Evolutionary conservation across 2,113 vertebrate species (phyloP).

Genomic region (Merops nubicus): DNA sequence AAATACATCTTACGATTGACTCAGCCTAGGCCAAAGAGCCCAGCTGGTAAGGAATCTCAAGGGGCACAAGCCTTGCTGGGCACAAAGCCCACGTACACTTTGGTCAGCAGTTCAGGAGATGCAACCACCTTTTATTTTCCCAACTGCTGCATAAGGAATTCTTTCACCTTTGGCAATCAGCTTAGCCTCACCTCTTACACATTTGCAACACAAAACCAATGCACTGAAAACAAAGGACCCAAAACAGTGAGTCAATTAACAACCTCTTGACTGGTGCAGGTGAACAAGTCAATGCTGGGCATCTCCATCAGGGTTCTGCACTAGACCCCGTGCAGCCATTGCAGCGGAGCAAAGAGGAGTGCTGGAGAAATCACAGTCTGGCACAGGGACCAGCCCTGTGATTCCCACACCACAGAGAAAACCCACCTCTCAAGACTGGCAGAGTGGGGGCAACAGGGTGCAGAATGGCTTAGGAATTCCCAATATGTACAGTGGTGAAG

Average conservation of each 20-base stretch:
- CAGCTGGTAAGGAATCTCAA: neutral
- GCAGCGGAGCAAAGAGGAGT: neutral
- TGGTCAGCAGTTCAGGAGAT: neutral
- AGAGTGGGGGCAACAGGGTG: neutral
- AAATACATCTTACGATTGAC: neutral
- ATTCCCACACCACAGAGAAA: neutral
- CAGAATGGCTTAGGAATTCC: neutral
- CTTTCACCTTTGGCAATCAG: neutral
- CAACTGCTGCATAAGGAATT: neutral
- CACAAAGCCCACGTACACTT: neutral
- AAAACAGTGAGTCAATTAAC: neutral
- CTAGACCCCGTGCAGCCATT: accelerated
- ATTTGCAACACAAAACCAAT: neutral
- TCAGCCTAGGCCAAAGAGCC: neutral
- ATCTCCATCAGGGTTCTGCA: neutral
- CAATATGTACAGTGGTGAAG: neutral
- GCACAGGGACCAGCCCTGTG: neutral
- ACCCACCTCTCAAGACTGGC: neutral
- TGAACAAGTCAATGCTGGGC: neutral
- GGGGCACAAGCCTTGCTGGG: neutral
- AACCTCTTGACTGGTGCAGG: neutral
- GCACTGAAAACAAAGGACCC: neutral
- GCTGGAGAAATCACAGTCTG: neutral
- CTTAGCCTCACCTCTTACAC: neutral
- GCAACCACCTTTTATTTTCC: neutral